Evolutionary conservation across 23 tunicate species (phyloP), one percentile per base, ranked within the genome.

Genomic region (Styela clava): DNA sequence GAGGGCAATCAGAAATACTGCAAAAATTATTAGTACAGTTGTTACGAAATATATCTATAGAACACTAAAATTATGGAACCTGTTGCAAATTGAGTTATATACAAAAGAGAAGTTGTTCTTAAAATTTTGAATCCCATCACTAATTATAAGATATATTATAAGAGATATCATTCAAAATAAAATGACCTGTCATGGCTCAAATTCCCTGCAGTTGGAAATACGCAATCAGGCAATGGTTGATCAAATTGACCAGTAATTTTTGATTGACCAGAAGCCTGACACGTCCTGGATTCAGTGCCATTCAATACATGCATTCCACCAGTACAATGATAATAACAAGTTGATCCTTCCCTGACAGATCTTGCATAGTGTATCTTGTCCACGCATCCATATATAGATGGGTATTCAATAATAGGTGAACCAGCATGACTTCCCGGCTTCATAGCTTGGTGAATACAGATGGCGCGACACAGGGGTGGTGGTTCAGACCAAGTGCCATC

Each of bases 401-500:
- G 81, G 31, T 76, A 76, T 1, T 1, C 67, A 7, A 1, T 35
- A 22, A 1, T 5, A 7, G 64, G 81, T n/a, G 65, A 29, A 1
- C 24, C n/a, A 9, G 81, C 24, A 52, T 52, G 64, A 0, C 24
- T 9, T 26, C 65, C 33, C 24, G 32, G 30, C 7, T 25, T 56
- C 51, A 33, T 72, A 12, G 52, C 52, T 7, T 19, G 27, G 64
- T 85, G 89, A 26, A 72, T 7, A 69, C 95, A 89, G 23, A 61
- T 76, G 3, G 69, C 27, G 7, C 32, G 35, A 63, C 95, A 89
- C 31, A 27, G 20, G 12, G 95, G 86, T n/a, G 86, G 35, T 0
- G 44, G 33, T 34, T 69, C 83, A n/a, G 95, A 89, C 95, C 95
- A 89, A 2, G 23, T 35, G 3, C 95, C 95, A 81, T 81, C 61